Percentiles rank a stretch among this genome's conserved stretches.
These are phyloP conservation scores for Phania funesta DNA, from an alignment of 2,888 invertebrate genomes.

Conservation along the genomic window DNA sequence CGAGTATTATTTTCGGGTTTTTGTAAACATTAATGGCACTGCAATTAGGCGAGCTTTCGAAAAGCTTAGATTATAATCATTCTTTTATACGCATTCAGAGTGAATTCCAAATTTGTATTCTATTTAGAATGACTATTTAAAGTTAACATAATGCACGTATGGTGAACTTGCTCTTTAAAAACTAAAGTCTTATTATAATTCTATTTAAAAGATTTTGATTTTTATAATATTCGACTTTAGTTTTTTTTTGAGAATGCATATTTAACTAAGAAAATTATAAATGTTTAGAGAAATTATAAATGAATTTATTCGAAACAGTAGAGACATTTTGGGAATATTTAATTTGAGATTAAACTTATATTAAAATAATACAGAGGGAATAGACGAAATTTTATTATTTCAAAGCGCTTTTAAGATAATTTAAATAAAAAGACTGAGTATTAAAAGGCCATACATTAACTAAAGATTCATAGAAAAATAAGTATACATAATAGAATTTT, in stretches of 20 bases:
- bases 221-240: conserved; percentile 31
- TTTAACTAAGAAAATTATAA: conserved; percentile 56
- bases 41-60: conserved; percentile 76
- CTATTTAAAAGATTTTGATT: conserved; percentile 26
- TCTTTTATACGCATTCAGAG: conserved; percentile 59
- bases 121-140: conserved; percentile 64
- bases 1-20: conserved; percentile 38
- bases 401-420: no score
- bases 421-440: no score
- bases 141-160: conserved; percentile 75
- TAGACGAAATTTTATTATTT: no score
- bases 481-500: no score
- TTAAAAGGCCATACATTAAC: no score
- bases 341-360: background rate
- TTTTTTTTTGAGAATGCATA: conserved; percentile 58
- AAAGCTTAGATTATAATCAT: conserved; percentile 74
- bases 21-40: conserved; percentile 72
- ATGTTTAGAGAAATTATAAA: background rate
- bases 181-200: conserved; percentile 31
- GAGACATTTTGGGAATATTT: background rate
- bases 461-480: no score
- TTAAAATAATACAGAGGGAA: no score
- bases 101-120: conserved; percentile 23
- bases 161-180: conserved; percentile 72
- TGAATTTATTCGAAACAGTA: background rate